These are phyloP conservation scores for Drosophila arawakana DNA, from an alignment of 1,140 invertebrate species.

Conservation along the genomic window DNA sequence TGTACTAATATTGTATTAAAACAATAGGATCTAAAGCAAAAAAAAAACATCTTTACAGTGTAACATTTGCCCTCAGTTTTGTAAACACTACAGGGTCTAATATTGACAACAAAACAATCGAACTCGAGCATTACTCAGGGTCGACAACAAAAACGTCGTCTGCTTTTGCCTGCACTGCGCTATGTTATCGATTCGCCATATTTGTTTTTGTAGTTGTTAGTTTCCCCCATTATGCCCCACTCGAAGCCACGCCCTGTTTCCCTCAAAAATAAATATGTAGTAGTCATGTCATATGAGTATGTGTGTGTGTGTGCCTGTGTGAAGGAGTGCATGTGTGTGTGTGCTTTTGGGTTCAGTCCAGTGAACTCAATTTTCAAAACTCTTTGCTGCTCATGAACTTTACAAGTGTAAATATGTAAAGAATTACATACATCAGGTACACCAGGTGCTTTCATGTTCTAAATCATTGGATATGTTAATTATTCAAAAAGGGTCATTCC, in stretches of 20 bases:
- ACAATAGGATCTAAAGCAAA: no score
- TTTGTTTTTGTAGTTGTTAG: constrained; percentile 9
- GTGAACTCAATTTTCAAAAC: constrained; percentile 46
- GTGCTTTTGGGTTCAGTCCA: constrained; percentile 47
- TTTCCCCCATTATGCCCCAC: not conserved
- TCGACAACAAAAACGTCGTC: constrained; percentile 32
- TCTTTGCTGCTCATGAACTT: constrained; percentile 43
- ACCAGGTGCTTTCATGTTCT: constrained; percentile 1
- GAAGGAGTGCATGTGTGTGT: not conserved
- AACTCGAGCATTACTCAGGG: constrained; percentile 61
- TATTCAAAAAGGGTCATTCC: not conserved
- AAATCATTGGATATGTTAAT: constrained; percentile 10
- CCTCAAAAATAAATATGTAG: constrained; percentile 32
- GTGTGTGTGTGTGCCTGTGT: not conserved
- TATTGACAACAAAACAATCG: constrained; percentile 34
- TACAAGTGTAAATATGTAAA: not conserved
- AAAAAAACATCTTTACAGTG: no score
- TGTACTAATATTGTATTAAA: no score
- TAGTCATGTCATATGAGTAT: constrained; percentile 19
- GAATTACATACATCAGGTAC: not conserved
- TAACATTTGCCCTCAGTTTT: no score
- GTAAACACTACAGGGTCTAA: no score
- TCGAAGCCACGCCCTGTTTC: constrained; percentile 34
- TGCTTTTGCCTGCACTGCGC: constrained; percentile 10
- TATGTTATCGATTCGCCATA: constrained; percentile 57